Conservation (phyloP, 2,888 invertebrate species). For the Toxonevra muliebris region DNA sequence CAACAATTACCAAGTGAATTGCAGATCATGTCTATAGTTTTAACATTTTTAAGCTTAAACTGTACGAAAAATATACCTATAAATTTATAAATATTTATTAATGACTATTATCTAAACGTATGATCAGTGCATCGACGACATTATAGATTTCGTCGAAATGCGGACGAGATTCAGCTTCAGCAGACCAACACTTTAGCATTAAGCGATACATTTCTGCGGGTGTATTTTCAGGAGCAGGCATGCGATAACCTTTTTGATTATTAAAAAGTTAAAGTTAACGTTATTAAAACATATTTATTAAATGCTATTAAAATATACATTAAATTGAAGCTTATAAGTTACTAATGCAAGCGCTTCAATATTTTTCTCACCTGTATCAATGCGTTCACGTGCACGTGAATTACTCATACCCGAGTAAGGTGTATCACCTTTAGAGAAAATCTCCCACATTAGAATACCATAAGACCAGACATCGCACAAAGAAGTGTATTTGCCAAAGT, state of each 20-base stretch:
- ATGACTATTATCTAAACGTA: conserved; percentile 61
- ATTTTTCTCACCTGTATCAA: conserved; percentile 79
- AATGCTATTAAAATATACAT: too few species aligned
- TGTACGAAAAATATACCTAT: background rate
- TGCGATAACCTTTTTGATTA: conserved; percentile 78
- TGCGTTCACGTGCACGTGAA: conserved; percentile 91
- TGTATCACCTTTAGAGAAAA: conserved; percentile 91
- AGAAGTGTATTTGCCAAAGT: conserved; percentile 96
- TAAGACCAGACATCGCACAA: conserved; percentile 98
- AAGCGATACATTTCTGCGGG: conserved; percentile 89
- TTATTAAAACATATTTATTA: too few species aligned
- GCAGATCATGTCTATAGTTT: too few species aligned
- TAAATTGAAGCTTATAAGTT: too few species aligned
- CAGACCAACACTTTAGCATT: conserved; percentile 94
- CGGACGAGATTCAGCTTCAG: conserved; percentile 89
- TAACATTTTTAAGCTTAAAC: too few species aligned
- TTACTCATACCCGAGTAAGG: conserved; percentile 95
- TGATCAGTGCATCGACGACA: conserved; percentile 74
- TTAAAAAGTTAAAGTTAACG: too few species aligned
- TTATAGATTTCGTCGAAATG: conserved; percentile 90
- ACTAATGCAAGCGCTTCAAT: too few species aligned
- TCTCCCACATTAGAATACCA: conserved; percentile 96
- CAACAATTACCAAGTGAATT: too few species aligned
- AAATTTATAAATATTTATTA: conserved; percentile 31
- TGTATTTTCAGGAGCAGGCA: conserved; percentile 90